Evolutionary conservation across 2,888 invertebrate genomes (phyloP).

Genomic region (Ophion ellenae): DNA sequence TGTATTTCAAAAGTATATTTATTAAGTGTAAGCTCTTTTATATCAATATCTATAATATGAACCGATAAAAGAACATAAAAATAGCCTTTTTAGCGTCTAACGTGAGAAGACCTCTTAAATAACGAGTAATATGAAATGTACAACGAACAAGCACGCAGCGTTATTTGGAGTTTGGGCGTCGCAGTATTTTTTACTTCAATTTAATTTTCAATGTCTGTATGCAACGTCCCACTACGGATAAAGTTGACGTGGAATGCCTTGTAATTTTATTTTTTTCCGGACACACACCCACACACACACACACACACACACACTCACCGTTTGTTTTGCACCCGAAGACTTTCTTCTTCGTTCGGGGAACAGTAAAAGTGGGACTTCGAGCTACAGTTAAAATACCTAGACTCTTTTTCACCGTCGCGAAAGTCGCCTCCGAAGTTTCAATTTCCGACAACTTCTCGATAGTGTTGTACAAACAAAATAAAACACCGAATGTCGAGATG

Average conservation of each 20-base stretch:
- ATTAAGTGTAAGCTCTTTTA: too few species aligned
- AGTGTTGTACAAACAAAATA: background rate
- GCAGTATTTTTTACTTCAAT: background rate
- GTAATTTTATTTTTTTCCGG: background rate
- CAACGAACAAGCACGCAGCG: background rate
- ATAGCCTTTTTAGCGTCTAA: too few species aligned
- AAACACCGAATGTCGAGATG: background rate
- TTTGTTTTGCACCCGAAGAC: slow-evolving; percentile 57
- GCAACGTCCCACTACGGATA: background rate
- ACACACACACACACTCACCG: background rate
- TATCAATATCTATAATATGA: too few species aligned
- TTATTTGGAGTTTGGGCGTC: background rate
- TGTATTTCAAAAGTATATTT: too few species aligned
- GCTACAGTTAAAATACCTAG: slow-evolving; percentile 18
- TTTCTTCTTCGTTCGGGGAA: slow-evolving; percentile 65
- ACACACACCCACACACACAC: background rate
- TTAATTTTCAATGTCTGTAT: background rate
- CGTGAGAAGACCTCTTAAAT: background rate
- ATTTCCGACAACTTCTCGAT: slow-evolving; percentile 25
- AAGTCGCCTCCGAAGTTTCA: slow-evolving; percentile 19
- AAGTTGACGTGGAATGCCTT: background rate
- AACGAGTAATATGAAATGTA: background rate
- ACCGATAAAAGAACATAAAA: too few species aligned
- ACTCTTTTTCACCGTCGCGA: slow-evolving; percentile 24
- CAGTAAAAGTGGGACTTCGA: slow-evolving; percentile 65